phyloP scores from a whole-genome alignment of 2,113 vertebrate genomes.

The Gnathonemus longibarbis region DNA sequence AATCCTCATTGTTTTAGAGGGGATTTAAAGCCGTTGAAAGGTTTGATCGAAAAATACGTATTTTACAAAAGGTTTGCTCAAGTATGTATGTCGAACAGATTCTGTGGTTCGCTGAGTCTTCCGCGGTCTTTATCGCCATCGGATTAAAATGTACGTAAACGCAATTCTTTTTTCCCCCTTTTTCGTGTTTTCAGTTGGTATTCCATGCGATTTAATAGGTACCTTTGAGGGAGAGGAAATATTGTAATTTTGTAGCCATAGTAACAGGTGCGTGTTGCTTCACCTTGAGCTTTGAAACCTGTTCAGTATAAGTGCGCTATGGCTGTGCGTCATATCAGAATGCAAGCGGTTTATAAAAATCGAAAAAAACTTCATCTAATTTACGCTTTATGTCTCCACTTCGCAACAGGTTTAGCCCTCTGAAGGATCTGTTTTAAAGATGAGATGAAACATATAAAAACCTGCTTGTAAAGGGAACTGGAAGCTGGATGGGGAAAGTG shows the following conservation, averaged over 20 bases:
- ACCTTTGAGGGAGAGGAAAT: conserved; percentile 5
- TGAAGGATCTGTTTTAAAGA: conserved; percentile 30
- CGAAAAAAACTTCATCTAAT: conserved; percentile 24
- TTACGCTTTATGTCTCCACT: conserved; percentile 21
- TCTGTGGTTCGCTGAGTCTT: background rate
- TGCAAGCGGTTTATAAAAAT: background rate
- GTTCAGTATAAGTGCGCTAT: background rate
- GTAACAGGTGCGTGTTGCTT: conserved; percentile 55
- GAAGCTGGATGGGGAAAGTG: conserved; percentile 26
- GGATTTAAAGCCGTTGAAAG: background rate
- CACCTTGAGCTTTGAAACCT: conserved; percentile 19
- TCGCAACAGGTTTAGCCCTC: conserved; percentile 28
- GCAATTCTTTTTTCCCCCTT: background rate
- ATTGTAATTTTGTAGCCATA: conserved; percentile 56
- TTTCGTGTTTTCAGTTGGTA: background rate
- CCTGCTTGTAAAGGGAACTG: conserved; percentile 16
- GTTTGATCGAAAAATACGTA: background rate
- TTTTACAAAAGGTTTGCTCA: background rate
- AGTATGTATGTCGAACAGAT: background rate
- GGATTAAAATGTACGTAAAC: background rate
- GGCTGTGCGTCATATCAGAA: background rate
- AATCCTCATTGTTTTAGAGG: background rate
- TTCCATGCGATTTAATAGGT: background rate
- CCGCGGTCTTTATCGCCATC: background rate
- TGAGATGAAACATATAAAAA: conserved; percentile 47